A percentile compares a stretch with the other conserved stretches of the same genome.
phyloP scores from a whole-genome alignment of 2,888 invertebrate species.

The Pollenia labialis region DNA sequence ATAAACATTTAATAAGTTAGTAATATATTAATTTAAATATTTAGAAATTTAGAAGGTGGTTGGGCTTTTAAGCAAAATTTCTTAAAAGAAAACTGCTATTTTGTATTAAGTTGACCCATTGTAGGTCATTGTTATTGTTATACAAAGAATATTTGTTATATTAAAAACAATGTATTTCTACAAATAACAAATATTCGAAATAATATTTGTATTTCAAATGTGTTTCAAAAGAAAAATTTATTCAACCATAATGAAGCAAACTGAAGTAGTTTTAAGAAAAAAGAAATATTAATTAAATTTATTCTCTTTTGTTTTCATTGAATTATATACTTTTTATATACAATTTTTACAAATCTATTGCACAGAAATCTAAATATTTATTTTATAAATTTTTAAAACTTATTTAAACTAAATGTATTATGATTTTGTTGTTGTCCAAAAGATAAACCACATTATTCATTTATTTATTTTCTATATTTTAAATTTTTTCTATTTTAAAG shows the following conservation, averaged over 20 bases:
- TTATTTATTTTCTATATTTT: constrained; percentile 19
- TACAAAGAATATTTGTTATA: background rate
- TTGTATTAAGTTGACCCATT: background rate
- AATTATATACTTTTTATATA: constrained; percentile 2
- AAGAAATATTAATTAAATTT: constrained; percentile 55
- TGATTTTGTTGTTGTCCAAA: background rate
- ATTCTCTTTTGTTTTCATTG: constrained; percentile 42
- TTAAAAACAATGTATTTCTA: constrained; percentile 16
- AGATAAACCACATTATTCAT: constrained; percentile 11
- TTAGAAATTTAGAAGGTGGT: no score
- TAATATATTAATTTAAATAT: no score
- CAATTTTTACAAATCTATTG: background rate
- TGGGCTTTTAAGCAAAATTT: background rate
- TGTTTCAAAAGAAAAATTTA: constrained; percentile 61
- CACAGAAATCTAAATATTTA: constrained; percentile 36
- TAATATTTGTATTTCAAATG: constrained; percentile 64
- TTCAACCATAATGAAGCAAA: constrained; percentile 59
- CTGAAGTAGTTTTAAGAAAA: background rate
- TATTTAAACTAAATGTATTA: background rate
- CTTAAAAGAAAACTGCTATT: background rate
- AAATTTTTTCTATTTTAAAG: background rate
- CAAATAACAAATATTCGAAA: constrained; percentile 46
- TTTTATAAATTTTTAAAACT: constrained; percentile 8
- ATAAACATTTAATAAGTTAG: no score
- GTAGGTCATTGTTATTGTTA: background rate